Percentiles rank a stretch among this genome's conserved stretches.
Evolutionary conservation across 2,113 vertebrate genomes (phyloP).

Genomic region (Regulus satrapa): DNA sequence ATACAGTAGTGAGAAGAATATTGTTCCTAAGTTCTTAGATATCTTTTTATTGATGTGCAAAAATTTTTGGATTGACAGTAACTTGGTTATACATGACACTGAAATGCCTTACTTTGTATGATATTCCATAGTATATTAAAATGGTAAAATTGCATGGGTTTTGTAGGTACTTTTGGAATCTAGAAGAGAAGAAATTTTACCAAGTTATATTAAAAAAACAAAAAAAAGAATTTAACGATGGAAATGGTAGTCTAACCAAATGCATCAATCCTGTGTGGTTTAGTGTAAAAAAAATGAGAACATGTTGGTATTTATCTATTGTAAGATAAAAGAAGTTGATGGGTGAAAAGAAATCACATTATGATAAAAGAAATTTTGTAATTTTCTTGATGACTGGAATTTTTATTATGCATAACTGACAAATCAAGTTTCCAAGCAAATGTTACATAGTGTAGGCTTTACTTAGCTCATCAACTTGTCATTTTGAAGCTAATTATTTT

Average conservation of each 20-base stretch:
- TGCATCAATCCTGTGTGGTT: constrained; percentile 87
- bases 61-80: constrained; percentile 89
- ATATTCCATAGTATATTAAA: constrained; percentile 93
- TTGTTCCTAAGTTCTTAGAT: constrained; percentile 89
- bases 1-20: constrained; percentile 87
- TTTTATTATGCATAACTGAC: constrained; percentile 93
- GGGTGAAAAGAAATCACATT: constrained; percentile 93
- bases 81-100: constrained; percentile 97
- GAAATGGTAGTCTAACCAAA: constrained; percentile 86
- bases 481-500: constrained; percentile 90
- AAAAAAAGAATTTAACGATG: constrained; percentile 83
- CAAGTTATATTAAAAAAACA: constrained; percentile 83
- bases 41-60: constrained; percentile 92
- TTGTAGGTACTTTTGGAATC: constrained; percentile 91
- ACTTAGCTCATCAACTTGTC: constrained; percentile 89
- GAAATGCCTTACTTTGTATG: constrained; percentile 99
- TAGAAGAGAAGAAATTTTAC: constrained; percentile 87
- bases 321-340: constrained; percentile 82
- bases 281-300: constrained; percentile 85
- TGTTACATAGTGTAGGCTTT: constrained; percentile 94
- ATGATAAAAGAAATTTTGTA: constrained; percentile 88
- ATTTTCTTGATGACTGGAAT: constrained; percentile 89
- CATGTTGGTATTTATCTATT: constrained; percentile 87
- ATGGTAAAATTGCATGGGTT: constrained; percentile 92
- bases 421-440: constrained; percentile 92